These are phyloP conservation scores for Nasonia giraulti DNA, from an alignment of 1,140 invertebrate species.

Conservation along the genomic window DNA sequence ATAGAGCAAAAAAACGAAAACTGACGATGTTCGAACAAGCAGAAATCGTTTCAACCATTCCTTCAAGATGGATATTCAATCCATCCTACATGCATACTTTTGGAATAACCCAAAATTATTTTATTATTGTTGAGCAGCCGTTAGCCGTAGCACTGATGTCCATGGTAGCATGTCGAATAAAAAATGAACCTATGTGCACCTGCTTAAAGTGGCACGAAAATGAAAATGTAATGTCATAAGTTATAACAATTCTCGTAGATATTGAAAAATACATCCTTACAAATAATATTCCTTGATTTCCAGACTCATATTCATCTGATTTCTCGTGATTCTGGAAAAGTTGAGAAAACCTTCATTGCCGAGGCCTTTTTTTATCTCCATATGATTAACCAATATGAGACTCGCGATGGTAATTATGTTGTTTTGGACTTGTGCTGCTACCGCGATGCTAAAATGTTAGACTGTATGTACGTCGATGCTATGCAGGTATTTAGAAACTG, in stretches of 20 bases:
- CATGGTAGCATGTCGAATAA: constrained; percentile 77
- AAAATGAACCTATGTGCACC: constrained; percentile 78
- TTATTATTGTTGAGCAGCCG: constrained; percentile 89
- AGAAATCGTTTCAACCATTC: constrained; percentile 80
- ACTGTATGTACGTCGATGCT: constrained; percentile 89
- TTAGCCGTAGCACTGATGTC: constrained; percentile 80
- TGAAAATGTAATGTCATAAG: constrained; percentile 75
- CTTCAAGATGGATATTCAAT: constrained; percentile 83
- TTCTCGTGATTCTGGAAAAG: constrained; percentile 77
- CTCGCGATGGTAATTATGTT: constrained; percentile 79
- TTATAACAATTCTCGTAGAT: no score
- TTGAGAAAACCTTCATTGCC: constrained; percentile 78
- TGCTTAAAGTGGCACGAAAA: constrained; percentile 84
- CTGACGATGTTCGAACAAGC: constrained; percentile 83
- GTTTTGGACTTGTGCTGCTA: constrained; percentile 89
- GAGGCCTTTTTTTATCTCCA: constrained; percentile 91
- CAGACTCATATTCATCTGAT: constrained; percentile 86
- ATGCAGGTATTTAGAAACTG: constrained; percentile 78
- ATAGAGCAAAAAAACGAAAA: constrained; percentile 55
- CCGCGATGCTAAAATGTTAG: constrained; percentile 85
- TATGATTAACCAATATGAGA: constrained; percentile 91
- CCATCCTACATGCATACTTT: constrained; percentile 94
- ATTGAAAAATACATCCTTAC: not conserved
- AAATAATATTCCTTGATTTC: constrained; percentile 53
- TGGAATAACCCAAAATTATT: constrained; percentile 88